Base-by-base conservation (phyloP, 2,113 vertebrate genomes). In the Haemorhous mexicanus region DNA sequence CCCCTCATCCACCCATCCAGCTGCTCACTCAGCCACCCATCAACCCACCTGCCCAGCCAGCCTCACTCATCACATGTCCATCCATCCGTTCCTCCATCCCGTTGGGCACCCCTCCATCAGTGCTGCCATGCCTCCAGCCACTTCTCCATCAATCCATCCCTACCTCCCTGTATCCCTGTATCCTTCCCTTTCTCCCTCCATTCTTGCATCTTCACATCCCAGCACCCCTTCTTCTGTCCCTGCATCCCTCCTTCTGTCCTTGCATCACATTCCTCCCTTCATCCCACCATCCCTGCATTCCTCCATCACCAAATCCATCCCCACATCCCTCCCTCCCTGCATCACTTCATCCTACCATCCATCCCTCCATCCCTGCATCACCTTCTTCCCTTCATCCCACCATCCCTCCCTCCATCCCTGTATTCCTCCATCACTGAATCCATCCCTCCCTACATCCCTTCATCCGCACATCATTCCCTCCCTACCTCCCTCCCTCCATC, bases 1-100 rank as follows among this genome's bases (percentile, higher is more conserved):
- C 44, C 22, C 5, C 7, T 41, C 5, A 2, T 24, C 26, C 15
- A 0, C 20, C 30, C 11, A 1, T 22, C 52, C 69, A 27, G 30
- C 4, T 18, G 37, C 14, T 35, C 52, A 11, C 41, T 7, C 63
- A 20, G 28, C 62, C 67, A 44, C 27, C 30, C 55, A 10, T 22
- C 44, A 9, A 5, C 10, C 23, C 43, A 18, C 18, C 28, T 16
- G 10, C 8, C 67, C 0, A 0, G 8, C 21, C 0, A 4, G 12
- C 70, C 53, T 33, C 49, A 7, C 39, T 26, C 59, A 1, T 33
- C 32, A 2, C 19, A 15, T 16, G 49, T 43, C 39, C 7, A 0
- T 43, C 26, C 55, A 6, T 52, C 64, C 3, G 0, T 44, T 15
- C 21, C 23, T 50, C 24, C 43, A 20, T 22, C 9, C 43, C 11